Percentiles rank a stretch among this genome's conserved stretches.
Evolutionary conservation across 2,797 vertebrate species (phyloP).

Genomic region (Microhierax caerulescens): DNA sequence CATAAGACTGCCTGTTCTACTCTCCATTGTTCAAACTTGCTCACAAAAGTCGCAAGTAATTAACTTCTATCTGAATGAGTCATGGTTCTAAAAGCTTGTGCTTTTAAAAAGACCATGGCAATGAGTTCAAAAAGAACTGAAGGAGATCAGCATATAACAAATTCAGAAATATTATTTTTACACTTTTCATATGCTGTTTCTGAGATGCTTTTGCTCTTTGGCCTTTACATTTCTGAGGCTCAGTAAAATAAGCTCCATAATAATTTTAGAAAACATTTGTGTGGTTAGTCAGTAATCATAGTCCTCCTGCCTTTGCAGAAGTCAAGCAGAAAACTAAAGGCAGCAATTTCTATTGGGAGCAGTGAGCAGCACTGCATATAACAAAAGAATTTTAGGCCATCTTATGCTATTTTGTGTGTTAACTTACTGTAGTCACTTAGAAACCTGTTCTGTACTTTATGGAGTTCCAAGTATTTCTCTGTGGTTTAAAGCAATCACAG

Average conservation of each 20-base stretch:
- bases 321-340: neutral
- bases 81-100: constrained; percentile 12
- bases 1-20: constrained; percentile 1
- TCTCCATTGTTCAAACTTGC: constrained; percentile 19
- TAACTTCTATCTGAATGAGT: constrained; percentile 35
- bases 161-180: neutral
- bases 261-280: neutral
- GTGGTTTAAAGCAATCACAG: neutral
- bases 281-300: neutral
- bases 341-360: neutral
- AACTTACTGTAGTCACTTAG: neutral
- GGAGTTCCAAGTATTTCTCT: neutral
- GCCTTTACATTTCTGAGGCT: neutral
- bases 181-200: neutral
- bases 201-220: neutral
- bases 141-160: neutral
- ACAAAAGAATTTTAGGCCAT: neutral
- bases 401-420: neutral
- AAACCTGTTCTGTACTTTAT: neutral
- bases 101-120: neutral
- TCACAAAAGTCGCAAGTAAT: constrained; percentile 18
- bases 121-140: neutral
- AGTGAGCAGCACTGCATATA: neutral
- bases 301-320: neutral
- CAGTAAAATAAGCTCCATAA: neutral